Conservation (phyloP, 2,888 invertebrate genomes). For the Meiosimyza platycephala region DNA sequence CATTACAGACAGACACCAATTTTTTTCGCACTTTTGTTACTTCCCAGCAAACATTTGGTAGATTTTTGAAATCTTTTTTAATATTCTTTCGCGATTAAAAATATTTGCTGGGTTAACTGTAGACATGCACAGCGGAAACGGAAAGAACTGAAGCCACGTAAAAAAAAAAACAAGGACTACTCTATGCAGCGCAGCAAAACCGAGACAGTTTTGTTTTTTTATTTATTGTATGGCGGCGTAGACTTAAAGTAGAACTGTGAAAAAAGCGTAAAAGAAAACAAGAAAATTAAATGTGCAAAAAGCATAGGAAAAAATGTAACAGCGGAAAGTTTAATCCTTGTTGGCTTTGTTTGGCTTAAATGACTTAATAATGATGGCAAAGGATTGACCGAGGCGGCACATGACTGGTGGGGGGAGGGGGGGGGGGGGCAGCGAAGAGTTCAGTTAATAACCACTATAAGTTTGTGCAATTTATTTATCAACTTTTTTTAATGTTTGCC, state of each 20-base stretch:
- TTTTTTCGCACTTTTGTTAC: neutral
- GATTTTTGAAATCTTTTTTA: no score
- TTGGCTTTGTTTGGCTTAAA: conserved; percentile 18
- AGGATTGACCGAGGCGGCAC: neutral
- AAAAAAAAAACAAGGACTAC: neutral
- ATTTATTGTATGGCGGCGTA: neutral
- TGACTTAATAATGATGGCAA: conserved; percentile 23
- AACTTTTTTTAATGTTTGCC: no score
- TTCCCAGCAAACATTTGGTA: neutral
- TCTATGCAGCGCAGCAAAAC: neutral
- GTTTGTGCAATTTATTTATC: no score
- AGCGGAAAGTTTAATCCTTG: conserved; percentile 9
- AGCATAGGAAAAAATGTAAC: neutral
- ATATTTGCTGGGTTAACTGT: neutral
- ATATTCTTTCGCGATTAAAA: no score
- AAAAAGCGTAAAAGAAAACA: neutral
- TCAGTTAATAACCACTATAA: no score
- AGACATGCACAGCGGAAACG: conserved; percentile 20
- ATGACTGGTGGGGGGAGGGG: neutral
- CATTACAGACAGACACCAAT: neutral
- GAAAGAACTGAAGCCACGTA: neutral
- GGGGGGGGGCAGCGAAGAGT: no score
- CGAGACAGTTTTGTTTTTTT: neutral
- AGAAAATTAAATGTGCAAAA: neutral
- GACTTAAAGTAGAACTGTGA: neutral